Evolutionary conservation across 2,888 invertebrate species (phyloP).

Genomic region (Rhagonycha lutea): DNA sequence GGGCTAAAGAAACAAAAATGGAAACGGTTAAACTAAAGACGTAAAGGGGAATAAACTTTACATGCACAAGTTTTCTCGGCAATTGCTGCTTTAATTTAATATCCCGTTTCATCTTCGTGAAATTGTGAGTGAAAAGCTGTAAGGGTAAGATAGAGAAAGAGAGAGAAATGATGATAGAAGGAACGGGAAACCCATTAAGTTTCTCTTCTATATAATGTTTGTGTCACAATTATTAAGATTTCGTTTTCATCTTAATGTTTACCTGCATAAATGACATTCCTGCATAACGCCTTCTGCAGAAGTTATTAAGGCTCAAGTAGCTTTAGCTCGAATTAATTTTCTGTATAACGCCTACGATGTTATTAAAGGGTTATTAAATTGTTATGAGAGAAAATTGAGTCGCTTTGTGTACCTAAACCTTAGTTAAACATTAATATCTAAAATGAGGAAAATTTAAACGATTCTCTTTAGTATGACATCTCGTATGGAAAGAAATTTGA

Average conservation of each 20-base stretch:
- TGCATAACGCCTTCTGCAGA: slow-evolving; percentile 36
- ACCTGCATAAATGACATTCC: slow-evolving; percentile 48
- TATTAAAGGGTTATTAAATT: slow-evolving; percentile 51
- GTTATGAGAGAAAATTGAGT: slow-evolving; percentile 46
- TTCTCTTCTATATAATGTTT: slow-evolving; percentile 45
- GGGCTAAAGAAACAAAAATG: slow-evolving; percentile 34
- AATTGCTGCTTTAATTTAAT: slow-evolving; percentile 47
- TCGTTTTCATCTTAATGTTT: slow-evolving; percentile 51
- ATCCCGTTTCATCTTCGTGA: slow-evolving; percentile 39
- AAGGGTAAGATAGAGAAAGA: slow-evolving; percentile 18
- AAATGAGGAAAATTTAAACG: slow-evolving; percentile 14
- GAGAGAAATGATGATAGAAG: slow-evolving; percentile 28
- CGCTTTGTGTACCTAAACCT: slow-evolving; percentile 25
- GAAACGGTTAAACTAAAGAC: slow-evolving; percentile 31
- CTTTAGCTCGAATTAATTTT: slow-evolving; percentile 47
- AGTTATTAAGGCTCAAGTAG: slow-evolving; percentile 47
- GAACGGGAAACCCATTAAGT: slow-evolving; percentile 39
- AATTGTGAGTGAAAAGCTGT: slow-evolving; percentile 31
- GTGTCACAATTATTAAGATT: slow-evolving; percentile 54
- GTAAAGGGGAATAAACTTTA: slow-evolving; percentile 38
- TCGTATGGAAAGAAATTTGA: background rate
- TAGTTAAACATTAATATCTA: slow-evolving; percentile 29
- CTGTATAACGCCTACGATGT: slow-evolving; percentile 46
- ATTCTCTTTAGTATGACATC: background rate
- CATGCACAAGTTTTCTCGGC: slow-evolving; percentile 41